Evolutionary conservation across 1,140 invertebrate genomes (phyloP).

Genomic region (Drosophila tristis): DNA sequence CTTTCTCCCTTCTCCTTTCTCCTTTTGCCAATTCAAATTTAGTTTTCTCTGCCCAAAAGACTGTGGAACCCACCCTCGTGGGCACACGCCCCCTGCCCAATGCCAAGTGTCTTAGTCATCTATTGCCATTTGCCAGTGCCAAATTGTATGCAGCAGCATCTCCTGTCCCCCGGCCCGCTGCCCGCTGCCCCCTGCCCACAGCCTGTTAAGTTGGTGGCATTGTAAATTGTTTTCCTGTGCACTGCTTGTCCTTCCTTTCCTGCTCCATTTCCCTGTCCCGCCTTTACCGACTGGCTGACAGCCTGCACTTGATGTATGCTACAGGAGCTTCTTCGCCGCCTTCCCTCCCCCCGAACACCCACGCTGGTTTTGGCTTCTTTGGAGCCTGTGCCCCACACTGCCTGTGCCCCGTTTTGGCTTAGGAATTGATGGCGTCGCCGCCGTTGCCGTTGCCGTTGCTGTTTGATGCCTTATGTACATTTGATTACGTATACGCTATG

Average conservation of each 20-base stretch:
- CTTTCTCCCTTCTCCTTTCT: neutral
- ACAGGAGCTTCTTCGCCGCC: constrained; percentile 23
- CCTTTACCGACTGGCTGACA: constrained; percentile 4
- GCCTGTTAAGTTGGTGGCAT: constrained; percentile 67
- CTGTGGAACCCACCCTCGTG: constrained; percentile 34
- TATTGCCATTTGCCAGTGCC: constrained; percentile 71
- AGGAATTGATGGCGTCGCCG: constrained; percentile 60
- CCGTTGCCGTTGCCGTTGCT: constrained; percentile 3
- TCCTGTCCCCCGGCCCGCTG: neutral
- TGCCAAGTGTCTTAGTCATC: constrained; percentile 43
- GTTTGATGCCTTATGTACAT: constrained; percentile 66
- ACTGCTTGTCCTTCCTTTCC: constrained; percentile 54
- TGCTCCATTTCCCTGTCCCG: constrained; percentile 37
- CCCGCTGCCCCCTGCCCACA: neutral
- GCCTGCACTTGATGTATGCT: constrained; percentile 60
- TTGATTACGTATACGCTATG: constrained; percentile 68
- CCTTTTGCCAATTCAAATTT: constrained; percentile 2
- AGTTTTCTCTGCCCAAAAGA: constrained; percentile 8
- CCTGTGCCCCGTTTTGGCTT: constrained; percentile 41
- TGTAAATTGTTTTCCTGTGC: constrained; percentile 78
- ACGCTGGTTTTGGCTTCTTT: constrained; percentile 1
- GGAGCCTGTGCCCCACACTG: constrained; percentile 1
- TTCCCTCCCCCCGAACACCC: neutral
- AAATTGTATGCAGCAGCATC: constrained; percentile 58
- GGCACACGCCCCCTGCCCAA: constrained; percentile 13